Percentiles rank a stretch among this genome's conserved stretches.
These are phyloP conservation scores for Furnarius figulus DNA, from an alignment of 2,113 vertebrate species.

Conservation along the genomic window DNA sequence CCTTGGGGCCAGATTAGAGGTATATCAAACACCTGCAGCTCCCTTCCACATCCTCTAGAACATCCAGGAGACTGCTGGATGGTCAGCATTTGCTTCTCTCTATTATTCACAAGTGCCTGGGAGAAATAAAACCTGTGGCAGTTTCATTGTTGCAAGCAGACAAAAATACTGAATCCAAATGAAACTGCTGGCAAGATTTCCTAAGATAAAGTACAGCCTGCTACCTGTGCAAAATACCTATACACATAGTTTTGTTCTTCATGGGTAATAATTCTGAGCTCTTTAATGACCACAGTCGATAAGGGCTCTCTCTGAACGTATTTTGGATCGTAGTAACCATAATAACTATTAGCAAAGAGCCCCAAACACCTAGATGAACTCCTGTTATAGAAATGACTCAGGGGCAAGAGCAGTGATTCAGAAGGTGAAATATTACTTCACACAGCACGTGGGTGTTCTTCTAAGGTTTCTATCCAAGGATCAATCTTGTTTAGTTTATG, in stretches of 20 bases:
- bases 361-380: background rate
- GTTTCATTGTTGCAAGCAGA: background rate
- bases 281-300: background rate
- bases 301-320: background rate
- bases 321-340: background rate
- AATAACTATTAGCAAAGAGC: background rate
- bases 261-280: background rate
- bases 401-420: background rate
- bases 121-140: background rate
- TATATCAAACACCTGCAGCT: background rate
- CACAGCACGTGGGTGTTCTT: background rate
- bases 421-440: background rate
- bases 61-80: background rate
- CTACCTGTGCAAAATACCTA: background rate
- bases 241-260: background rate
- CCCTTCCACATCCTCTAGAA: background rate
- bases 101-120: background rate
- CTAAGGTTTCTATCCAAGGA: background rate
- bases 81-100: background rate
- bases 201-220: background rate
- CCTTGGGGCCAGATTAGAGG: background rate
- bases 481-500: background rate
- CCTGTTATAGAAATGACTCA: background rate
- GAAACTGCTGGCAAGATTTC: background rate
- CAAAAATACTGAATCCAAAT: background rate